Conservation (phyloP, 64 coral and sea anemone genomes). For the Porites australiensis region DNA sequence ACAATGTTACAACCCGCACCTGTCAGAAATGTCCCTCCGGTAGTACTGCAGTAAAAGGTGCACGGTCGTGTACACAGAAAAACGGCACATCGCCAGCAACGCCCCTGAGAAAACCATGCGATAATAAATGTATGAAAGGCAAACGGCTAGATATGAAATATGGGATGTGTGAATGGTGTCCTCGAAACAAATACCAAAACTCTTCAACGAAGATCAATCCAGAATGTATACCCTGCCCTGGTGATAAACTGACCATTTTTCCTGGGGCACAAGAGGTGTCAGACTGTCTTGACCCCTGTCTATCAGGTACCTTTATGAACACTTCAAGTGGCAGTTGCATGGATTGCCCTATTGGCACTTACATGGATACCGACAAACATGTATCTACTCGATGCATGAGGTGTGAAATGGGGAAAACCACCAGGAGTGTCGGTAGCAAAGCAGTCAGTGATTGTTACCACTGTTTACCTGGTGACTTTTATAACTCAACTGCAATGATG, state of each 20-base stretch:
- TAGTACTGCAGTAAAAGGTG: background rate
- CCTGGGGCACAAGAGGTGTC: slow-evolving; percentile 8
- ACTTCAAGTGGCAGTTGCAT: background rate
- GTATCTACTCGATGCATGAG: slow-evolving; percentile 5
- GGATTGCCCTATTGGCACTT: slow-evolving; percentile 29
- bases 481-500: background rate
- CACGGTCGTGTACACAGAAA: background rate
- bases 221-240: slow-evolving; percentile 29
- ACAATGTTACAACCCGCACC: slow-evolving; percentile 2
- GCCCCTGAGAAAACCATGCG: background rate
- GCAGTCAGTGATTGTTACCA: slow-evolving; percentile 21
- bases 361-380: slow-evolving; percentile 52
- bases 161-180: slow-evolving; percentile 65
- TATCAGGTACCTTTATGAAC: slow-evolving; percentile 20
- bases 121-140: slow-evolving; percentile 31
- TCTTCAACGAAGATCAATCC: slow-evolving; percentile 19
- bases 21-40: slow-evolving; percentile 28
- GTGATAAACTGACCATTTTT: slow-evolving; percentile 27
- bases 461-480: slow-evolving; percentile 50
- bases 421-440: background rate
- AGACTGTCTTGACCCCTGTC: slow-evolving; percentile 42
- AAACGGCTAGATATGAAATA: slow-evolving; percentile 14
- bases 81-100: background rate
- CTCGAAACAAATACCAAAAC: slow-evolving; percentile 49
- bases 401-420: slow-evolving; percentile 32